A percentile compares a stretch with the other conserved stretches of the same genome.
Conservation (phyloP, 2,888 invertebrate species). For the Icerya purchasi region DNA sequence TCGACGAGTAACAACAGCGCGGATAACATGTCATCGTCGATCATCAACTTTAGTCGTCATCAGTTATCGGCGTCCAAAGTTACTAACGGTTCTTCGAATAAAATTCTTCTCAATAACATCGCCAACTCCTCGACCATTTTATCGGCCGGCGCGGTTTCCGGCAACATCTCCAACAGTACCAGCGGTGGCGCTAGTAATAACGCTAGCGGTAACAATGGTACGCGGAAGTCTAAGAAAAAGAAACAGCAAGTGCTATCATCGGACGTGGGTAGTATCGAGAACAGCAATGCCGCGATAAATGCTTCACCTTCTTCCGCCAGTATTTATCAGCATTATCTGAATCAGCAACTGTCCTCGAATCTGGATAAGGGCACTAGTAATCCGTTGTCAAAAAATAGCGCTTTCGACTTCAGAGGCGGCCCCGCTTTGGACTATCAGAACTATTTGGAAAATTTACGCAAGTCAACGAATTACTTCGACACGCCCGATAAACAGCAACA, state of each 20-base stretch:
- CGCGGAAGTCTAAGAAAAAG: conserved; percentile 9
- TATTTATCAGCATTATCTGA: no score
- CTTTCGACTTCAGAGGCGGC: conserved; percentile 61
- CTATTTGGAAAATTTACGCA: conserved; percentile 39
- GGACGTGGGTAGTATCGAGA: not conserved
- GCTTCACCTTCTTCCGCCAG: not conserved
- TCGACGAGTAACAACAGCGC: no score
- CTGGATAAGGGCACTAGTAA: no score
- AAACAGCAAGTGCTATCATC: conserved; percentile 7
- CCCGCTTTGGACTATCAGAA: conserved; percentile 37
- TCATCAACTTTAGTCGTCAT: no score
- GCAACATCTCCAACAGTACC: not conserved
- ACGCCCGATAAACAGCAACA: conserved; percentile 34
- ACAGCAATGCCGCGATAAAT: not conserved
- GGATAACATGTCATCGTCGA: no score
- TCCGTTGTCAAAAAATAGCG: no score
- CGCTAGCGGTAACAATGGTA: not conserved
- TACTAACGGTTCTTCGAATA: no score
- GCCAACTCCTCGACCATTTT: no score
- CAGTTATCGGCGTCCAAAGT: no score
- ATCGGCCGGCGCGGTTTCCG: no score
- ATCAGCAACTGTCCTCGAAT: no score
- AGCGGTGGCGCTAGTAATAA: not conserved
- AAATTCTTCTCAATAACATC: no score
- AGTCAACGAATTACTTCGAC: conserved; percentile 22